These are phyloP conservation scores for Carduelis carduelis DNA, from an alignment of 2,797 vertebrate species.

Conservation along the genomic window DNA sequence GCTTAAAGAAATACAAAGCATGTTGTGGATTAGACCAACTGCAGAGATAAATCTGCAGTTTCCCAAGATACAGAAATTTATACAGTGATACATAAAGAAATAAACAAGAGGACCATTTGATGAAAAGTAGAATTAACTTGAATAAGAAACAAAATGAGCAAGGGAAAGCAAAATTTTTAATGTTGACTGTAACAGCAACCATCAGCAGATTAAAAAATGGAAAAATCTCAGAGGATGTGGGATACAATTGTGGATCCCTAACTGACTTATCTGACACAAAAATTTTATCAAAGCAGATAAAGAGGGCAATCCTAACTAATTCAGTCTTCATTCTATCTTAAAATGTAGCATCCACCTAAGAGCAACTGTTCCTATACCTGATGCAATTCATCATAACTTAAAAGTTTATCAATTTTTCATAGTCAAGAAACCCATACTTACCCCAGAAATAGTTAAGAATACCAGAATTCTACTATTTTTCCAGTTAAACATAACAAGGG, in stretches of 20 bases:
- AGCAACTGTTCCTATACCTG: background rate
- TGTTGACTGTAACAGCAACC: background rate
- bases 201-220: background rate
- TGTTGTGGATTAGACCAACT: background rate
- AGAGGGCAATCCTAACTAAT: background rate
- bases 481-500: background rate
- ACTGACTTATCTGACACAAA: background rate
- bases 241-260: background rate
- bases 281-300: background rate
- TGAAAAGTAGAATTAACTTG: background rate
- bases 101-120: background rate
- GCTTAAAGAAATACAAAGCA: background rate
- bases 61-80: background rate
- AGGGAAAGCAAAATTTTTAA: background rate
- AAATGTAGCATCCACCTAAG: background rate
- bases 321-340: background rate
- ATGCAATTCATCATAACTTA: background rate
- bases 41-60: background rate
- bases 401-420: background rate
- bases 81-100: background rate
- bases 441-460: background rate
- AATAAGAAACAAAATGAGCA: background rate
- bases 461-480: background rate
- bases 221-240: background rate
- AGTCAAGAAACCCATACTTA: background rate